Evolutionary conservation across 1,140 invertebrate genomes (phyloP).

Genomic region (Campoletis sonorensis): DNA sequence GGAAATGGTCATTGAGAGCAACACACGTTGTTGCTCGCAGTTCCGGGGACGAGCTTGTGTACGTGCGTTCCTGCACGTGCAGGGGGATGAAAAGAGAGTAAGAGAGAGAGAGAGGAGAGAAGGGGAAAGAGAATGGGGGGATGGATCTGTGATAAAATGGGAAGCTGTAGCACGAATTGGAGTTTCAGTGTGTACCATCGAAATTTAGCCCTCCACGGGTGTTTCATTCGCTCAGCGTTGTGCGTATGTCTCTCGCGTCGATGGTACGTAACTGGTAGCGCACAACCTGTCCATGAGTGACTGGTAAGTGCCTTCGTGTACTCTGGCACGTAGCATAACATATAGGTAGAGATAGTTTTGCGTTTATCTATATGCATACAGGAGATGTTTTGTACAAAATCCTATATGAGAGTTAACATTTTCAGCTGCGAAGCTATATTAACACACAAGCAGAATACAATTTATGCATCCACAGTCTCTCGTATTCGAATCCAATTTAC

Average conservation of each 20-base stretch:
- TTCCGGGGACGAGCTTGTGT: background rate
- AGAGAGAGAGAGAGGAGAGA: background rate
- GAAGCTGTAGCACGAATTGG: background rate
- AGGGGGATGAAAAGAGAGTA: background rate
- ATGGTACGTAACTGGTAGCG: slow-evolving; percentile 9
- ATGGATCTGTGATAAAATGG: background rate
- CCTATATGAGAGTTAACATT: background rate
- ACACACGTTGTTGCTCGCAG: background rate
- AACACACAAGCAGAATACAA: background rate
- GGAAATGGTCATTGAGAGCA: background rate
- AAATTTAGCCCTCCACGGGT: background rate
- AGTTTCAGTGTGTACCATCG: background rate
- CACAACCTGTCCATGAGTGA: slow-evolving; percentile 11
- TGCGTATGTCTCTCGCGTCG: slow-evolving; percentile 21
- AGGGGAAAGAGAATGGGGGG: background rate
- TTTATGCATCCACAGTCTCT: slow-evolving; percentile 1
- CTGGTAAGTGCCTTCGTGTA: slow-evolving; percentile 19
- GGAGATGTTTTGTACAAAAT: too few species aligned
- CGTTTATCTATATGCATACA: too few species aligned
- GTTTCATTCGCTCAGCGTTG: slow-evolving; percentile 12
- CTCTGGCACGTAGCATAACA: slow-evolving; percentile 1
- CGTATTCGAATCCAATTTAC: background rate
- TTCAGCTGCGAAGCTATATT: background rate
- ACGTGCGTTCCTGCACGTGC: background rate
- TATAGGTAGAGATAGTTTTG: too few species aligned